A percentile compares a stretch with the other conserved stretches of the same genome.
Conservation (phyloP, 2,797 vertebrate species). For the Alauda arvensis region DNA sequence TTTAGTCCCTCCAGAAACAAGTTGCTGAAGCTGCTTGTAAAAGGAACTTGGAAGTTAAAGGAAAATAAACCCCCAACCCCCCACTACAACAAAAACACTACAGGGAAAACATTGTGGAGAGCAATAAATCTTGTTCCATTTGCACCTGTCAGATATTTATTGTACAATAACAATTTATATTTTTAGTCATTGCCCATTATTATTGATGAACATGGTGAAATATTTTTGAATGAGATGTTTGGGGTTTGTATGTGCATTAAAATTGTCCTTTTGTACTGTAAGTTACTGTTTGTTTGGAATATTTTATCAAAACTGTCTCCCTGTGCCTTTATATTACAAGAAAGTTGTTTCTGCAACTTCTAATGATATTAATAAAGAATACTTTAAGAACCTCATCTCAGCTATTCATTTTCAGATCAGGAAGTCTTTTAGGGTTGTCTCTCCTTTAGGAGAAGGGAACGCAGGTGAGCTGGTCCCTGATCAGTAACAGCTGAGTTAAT, state of each 20-base stretch:
- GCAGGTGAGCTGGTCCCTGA: not conserved
- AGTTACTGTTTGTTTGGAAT: constrained; percentile 83
- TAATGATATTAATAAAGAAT: constrained; percentile 96
- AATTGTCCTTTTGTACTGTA: constrained; percentile 97
- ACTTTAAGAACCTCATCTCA: constrained; percentile 74
- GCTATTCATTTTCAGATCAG: constrained; percentile 11
- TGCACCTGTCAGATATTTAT: constrained; percentile 80
- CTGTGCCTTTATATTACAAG: constrained; percentile 98
- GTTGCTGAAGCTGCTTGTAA: constrained; percentile 26
- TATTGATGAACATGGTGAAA: constrained; percentile 67
- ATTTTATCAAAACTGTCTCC: constrained; percentile 95
- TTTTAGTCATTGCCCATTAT: constrained; percentile 79
- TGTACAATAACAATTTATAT: constrained; percentile 80
- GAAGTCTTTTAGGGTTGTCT: not conserved
- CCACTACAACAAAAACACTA: constrained; percentile 42
- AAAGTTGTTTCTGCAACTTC: constrained; percentile 98
- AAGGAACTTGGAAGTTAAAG: constrained; percentile 62
- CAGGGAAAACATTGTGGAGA: constrained; percentile 81
- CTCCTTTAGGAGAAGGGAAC: not conserved
- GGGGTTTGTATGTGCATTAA: constrained; percentile 90
- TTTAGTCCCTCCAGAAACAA: constrained; percentile 57
- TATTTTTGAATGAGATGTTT: constrained; percentile 80
- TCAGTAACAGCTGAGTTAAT: not conserved
- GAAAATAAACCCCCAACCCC: not conserved
- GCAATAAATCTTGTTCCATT: constrained; percentile 89